Conservation (phyloP, 2,888 invertebrate species). For the Harpalus rubripes region DNA sequence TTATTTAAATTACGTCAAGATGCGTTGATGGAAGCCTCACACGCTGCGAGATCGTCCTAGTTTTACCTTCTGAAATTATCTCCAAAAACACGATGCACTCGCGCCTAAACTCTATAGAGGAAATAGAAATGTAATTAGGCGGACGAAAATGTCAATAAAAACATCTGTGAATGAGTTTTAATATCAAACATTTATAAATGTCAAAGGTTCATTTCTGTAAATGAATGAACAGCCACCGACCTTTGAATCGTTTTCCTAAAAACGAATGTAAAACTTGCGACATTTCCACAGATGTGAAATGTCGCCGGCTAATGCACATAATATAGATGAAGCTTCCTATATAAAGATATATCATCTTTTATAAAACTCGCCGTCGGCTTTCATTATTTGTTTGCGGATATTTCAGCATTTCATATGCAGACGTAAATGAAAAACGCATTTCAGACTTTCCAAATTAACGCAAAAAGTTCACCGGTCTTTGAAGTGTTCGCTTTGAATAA, state of each 20-base stretch:
- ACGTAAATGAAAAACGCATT: constrained; percentile 2
- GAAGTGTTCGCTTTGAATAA: constrained; percentile 2
- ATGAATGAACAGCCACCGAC: constrained; percentile 43
- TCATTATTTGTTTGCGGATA: constrained; percentile 17
- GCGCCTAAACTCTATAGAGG: not conserved
- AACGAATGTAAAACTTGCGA: constrained; percentile 36
- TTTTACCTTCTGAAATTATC: not conserved
- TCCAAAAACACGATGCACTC: not conserved
- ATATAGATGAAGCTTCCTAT: constrained; percentile 14
- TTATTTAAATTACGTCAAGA: constrained; percentile 62
- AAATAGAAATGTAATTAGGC: not conserved
- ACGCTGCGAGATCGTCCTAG: not conserved
- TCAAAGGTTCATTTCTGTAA: constrained; percentile 50
- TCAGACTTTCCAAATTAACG: not conserved
- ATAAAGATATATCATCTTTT: constrained; percentile 15
- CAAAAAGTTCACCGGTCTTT: not conserved
- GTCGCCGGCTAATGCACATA: constrained; percentile 5
- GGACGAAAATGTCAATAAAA: constrained; percentile 7
- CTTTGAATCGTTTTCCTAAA: constrained; percentile 38
- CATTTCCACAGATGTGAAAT: constrained; percentile 22
- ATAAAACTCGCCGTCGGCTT: not conserved
- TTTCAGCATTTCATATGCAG: constrained; percentile 1
- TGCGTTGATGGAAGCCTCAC: constrained; percentile 55
- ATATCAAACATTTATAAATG: constrained; percentile 48
- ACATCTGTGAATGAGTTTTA: constrained; percentile 12